Percentiles rank a stretch among this genome's conserved stretches.
phyloP scores from a whole-genome alignment of 2,113 vertebrate genomes.

The Sebastes fasciatus region DNA sequence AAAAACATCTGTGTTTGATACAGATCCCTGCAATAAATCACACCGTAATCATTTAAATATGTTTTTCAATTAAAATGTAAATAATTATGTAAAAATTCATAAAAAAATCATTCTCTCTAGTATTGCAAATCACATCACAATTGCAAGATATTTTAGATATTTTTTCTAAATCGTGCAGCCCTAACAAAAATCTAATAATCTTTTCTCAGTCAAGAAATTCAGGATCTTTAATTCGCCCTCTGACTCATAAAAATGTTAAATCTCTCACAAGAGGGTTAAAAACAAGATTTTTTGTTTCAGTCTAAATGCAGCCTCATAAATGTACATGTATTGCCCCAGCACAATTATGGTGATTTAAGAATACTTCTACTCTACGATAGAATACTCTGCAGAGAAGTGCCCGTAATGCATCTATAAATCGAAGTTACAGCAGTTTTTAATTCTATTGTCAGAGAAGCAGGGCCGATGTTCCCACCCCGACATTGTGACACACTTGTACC shows the following conservation, averaged over 20 bases:
- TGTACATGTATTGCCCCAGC: background rate
- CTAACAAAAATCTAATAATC: too few species aligned
- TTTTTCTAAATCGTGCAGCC: too few species aligned
- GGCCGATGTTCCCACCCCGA: constrained; percentile 48
- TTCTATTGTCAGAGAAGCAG: constrained; percentile 31
- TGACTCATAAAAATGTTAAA: background rate
- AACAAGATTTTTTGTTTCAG: background rate
- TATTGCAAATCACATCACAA: too few species aligned
- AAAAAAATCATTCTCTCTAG: too few species aligned
- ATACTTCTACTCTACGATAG: background rate
- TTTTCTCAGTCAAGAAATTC: background rate
- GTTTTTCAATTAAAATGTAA: too few species aligned
- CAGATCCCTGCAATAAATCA: too few species aligned
- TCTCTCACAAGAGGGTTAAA: background rate
- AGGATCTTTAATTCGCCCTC: background rate
- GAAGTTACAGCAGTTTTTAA: background rate
- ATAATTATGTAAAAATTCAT: too few species aligned
- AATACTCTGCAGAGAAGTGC: background rate
- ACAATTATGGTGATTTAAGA: background rate
- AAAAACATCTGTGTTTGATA: too few species aligned
- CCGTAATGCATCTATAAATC: background rate
- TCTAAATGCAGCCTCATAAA: background rate
- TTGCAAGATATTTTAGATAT: too few species aligned
- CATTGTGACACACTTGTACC: constrained; percentile 76
- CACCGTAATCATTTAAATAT: too few species aligned